A percentile compares a stretch with the other conserved stretches of the same genome.
Conservation (phyloP, 2,888 invertebrate species). For the Ametastegia equiseti region DNA sequence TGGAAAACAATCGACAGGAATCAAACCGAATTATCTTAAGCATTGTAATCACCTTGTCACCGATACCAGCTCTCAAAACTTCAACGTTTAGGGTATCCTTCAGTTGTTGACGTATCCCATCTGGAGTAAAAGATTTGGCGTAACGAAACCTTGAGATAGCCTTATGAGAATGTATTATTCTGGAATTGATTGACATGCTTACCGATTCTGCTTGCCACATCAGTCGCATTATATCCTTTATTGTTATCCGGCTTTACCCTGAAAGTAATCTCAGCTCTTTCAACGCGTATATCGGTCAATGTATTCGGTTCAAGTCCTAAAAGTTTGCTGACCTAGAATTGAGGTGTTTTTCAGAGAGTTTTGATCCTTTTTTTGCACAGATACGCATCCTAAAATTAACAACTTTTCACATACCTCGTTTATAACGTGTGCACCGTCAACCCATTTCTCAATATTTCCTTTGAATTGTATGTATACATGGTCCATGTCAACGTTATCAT, state of each 20-base stretch:
- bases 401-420: slow-evolving; percentile 65
- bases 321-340: slow-evolving; percentile 78
- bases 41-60: slow-evolving; percentile 83
- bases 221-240: slow-evolving; percentile 82
- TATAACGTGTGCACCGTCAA: slow-evolving; percentile 86
- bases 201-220: slow-evolving; percentile 84
- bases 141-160: not conserved
- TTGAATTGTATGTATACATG: slow-evolving; percentile 88
- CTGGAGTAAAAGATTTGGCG: slow-evolving; percentile 70
- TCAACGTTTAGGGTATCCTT: slow-evolving; percentile 83
- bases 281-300: slow-evolving; percentile 84
- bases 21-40: slow-evolving; percentile 19
- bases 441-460: slow-evolving; percentile 81
- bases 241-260: slow-evolving; percentile 82
- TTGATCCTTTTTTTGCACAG: not conserved
- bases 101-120: slow-evolving; percentile 82
- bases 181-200: slow-evolving; percentile 68
- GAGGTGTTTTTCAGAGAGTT: not conserved
- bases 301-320: slow-evolving; percentile 82
- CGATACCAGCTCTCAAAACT: slow-evolving; percentile 86
- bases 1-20: slow-evolving; percentile 55
- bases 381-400: too few relatives aligned
- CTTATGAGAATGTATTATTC: slow-evolving; percentile 1
- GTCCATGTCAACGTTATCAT: slow-evolving; percentile 83
- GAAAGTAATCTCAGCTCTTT: slow-evolving; percentile 87